These are phyloP conservation scores for Prietella phreatophila DNA, from an alignment of 2,113 vertebrate species.

Conservation along the genomic window DNA sequence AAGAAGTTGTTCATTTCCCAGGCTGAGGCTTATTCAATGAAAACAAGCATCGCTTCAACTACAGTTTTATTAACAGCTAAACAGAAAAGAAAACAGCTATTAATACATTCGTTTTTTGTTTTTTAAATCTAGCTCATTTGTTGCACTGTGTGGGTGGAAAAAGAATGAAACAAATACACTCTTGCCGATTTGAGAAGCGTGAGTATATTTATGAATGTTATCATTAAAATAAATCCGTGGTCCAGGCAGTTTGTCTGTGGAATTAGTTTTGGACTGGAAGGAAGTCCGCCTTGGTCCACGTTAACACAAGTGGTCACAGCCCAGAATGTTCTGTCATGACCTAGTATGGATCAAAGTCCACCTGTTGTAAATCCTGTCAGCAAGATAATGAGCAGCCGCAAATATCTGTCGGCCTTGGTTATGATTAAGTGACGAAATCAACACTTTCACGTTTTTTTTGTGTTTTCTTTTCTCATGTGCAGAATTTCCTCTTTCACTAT, in stretches of 20 bases:
- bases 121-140: too few species aligned
- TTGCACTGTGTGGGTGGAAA: not conserved
- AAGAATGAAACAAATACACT: not conserved
- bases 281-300: not conserved
- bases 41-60: not conserved
- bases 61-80: not conserved
- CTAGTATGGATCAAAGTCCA: constrained; percentile 9
- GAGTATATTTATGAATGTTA: not conserved
- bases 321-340: not conserved
- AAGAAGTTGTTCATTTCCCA: not conserved
- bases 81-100: not conserved
- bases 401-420: not conserved
- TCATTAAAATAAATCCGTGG: not conserved
- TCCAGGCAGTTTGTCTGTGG: not conserved
- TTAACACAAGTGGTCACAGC: too few species aligned
- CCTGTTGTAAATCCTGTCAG: not conserved
- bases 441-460: not conserved
- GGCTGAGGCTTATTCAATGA: not conserved
- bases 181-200: not conserved
- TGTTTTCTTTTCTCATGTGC: not conserved
- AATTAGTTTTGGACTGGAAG: not conserved
- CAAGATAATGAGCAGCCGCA: not conserved
- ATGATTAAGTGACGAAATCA: not conserved
- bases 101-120: too few species aligned
- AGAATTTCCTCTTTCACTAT: constrained; percentile 21